These are phyloP conservation scores for Saguinus imperator DNA, from an alignment of 2,113 vertebrate genomes.

Conservation along the genomic window DNA sequence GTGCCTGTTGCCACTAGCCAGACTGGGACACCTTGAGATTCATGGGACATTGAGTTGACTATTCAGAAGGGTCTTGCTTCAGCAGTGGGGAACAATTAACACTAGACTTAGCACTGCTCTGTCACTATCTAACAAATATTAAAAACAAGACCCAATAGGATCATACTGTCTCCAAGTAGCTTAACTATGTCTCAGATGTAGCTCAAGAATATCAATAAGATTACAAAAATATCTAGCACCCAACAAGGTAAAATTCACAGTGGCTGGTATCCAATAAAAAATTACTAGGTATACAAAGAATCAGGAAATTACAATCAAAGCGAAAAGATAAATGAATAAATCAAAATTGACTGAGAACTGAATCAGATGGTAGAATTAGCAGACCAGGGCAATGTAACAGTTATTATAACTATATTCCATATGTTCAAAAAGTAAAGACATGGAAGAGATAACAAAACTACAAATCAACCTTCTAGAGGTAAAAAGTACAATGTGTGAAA, in stretches of 20 bases:
- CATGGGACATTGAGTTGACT: neutral
- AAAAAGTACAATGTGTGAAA: neutral
- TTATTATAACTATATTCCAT: neutral
- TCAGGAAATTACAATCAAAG: neutral
- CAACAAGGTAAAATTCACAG: neutral
- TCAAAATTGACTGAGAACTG: neutral
- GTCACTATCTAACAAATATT: neutral
- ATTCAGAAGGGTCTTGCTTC: neutral
- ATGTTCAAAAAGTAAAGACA: neutral
- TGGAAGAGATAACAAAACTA: neutral
- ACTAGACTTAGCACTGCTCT: neutral
- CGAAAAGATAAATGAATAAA: neutral
- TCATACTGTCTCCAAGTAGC: neutral
- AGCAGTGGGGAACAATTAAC: neutral
- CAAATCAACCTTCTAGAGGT: neutral
- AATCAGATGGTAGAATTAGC: neutral
- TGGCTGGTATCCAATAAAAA: neutral
- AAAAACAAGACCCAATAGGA: neutral
- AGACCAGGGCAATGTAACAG: neutral
- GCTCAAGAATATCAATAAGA: neutral
- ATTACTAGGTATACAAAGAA: neutral
- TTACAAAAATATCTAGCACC: neutral
- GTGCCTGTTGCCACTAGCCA: neutral
- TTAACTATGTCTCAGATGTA: neutral
- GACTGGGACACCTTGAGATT: neutral